Evolutionary conservation across 2,888 invertebrate genomes (phyloP).

Genomic region (Ptychoptera contaminata): DNA sequence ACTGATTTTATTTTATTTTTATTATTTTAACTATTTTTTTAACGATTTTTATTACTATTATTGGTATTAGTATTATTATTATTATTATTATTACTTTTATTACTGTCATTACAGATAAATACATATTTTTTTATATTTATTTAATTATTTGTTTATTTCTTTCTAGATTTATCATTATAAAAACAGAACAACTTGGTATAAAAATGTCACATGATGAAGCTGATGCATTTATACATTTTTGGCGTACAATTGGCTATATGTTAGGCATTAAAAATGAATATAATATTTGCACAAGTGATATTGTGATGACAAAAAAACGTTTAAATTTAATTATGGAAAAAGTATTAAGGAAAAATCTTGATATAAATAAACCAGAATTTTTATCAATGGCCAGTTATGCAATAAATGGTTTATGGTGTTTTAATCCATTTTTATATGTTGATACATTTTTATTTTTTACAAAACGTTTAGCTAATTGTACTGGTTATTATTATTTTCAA

Average conservation of each 20-base stretch:
- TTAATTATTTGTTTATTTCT: too few species aligned
- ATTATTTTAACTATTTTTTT: too few species aligned
- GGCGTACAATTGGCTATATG: conserved; percentile 67
- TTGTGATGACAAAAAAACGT: conserved; percentile 40
- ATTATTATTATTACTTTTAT: too few species aligned
- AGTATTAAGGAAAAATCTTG: conserved; percentile 44
- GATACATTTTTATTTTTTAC: conserved; percentile 41
- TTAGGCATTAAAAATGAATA: conserved; percentile 55
- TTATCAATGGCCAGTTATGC: conserved; percentile 45
- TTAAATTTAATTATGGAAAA: conserved; percentile 38
- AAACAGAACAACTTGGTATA: conserved; percentile 48
- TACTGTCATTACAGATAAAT: too few species aligned
- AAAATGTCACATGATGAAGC: conserved; percentile 42
- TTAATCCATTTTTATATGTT: conserved; percentile 45
- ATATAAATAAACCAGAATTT: conserved; percentile 43
- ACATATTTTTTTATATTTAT: too few species aligned
- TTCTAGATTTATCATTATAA: conserved; percentile 37
- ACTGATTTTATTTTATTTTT: too few species aligned
- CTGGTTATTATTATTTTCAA: conserved; percentile 36
- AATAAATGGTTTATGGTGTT: conserved; percentile 50
- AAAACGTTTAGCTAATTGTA: conserved; percentile 37
- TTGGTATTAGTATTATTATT: too few species aligned
- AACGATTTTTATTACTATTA: too few species aligned
- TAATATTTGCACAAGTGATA: conserved; percentile 48
- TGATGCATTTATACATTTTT: conserved; percentile 64